These are phyloP conservation scores for Pseudococcus viburni DNA, from an alignment of 2,888 invertebrate genomes.

Conservation along the genomic window DNA sequence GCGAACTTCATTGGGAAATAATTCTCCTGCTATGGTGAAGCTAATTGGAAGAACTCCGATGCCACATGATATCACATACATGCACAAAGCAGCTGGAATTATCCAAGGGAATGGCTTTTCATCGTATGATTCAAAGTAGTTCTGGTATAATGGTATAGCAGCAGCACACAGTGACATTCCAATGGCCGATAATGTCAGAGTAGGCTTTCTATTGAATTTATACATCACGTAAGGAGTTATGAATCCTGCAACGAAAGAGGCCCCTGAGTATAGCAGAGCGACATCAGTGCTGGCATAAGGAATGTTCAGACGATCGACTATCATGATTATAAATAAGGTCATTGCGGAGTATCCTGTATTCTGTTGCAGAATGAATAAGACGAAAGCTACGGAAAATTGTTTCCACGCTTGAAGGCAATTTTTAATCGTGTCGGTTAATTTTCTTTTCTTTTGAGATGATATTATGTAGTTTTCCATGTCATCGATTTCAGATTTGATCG, in stretches of 20 bases:
- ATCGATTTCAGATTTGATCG: constrained; percentile 40
- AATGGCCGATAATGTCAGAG: not conserved
- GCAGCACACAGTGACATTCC: not conserved
- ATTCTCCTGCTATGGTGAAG: constrained; percentile 30
- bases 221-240: constrained; percentile 24
- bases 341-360: constrained; percentile 24
- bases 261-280: not conserved
- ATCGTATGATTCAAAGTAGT: not conserved
- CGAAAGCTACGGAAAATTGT: not conserved
- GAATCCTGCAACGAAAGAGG: not conserved
- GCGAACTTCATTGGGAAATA: constrained; percentile 54
- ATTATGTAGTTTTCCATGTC: constrained; percentile 32
- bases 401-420: not conserved
- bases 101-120: constrained; percentile 46
- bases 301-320: not conserved
- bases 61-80: not conserved
- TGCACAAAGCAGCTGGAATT: not conserved
- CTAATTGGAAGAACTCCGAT: not conserved
- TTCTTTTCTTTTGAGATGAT: not conserved
- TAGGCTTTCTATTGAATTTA: constrained; percentile 1
- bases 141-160: not conserved
- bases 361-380: not conserved
- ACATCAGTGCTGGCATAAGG: not conserved
- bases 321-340: constrained; percentile 13
- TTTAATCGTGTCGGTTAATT: not conserved